Conservation (phyloP, 2,113 vertebrate species). For the Cygnus buccinator region DNA sequence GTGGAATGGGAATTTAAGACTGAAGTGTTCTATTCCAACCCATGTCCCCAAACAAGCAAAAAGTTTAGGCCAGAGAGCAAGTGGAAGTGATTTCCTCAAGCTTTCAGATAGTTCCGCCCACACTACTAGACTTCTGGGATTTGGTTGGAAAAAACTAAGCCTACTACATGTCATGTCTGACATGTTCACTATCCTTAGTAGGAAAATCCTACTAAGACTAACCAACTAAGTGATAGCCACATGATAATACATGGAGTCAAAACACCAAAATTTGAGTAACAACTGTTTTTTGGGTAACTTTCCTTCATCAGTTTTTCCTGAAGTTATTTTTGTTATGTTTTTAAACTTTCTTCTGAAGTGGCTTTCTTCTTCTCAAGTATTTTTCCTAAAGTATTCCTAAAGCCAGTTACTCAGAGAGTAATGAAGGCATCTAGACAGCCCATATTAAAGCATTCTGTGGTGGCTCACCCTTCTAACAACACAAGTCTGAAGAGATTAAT, state of each 20-base stretch:
- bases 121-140: too few species aligned
- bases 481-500: not conserved
- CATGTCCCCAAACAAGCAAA: not conserved
- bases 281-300: not conserved
- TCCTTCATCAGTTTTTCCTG: not conserved
- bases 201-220: not conserved
- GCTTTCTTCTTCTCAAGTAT: not conserved
- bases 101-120: not conserved
- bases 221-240: not conserved
- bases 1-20: rapidly evolving
- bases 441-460: not conserved
- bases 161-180: not conserved
- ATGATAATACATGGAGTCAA: not conserved
- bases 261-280: not conserved
- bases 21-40: not conserved
- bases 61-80: not conserved
- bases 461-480: not conserved
- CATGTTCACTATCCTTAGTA: not conserved
- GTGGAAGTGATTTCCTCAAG: not conserved
- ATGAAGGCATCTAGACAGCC: not conserved
- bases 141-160: not conserved
- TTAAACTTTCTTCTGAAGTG: not conserved
- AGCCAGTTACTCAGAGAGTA: not conserved
- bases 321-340: not conserved
- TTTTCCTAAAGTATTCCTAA: not conserved